Evolutionary conservation across 2,797 vertebrate genomes (phyloP).

Genomic region (Tenualosa ilisha): DNA sequence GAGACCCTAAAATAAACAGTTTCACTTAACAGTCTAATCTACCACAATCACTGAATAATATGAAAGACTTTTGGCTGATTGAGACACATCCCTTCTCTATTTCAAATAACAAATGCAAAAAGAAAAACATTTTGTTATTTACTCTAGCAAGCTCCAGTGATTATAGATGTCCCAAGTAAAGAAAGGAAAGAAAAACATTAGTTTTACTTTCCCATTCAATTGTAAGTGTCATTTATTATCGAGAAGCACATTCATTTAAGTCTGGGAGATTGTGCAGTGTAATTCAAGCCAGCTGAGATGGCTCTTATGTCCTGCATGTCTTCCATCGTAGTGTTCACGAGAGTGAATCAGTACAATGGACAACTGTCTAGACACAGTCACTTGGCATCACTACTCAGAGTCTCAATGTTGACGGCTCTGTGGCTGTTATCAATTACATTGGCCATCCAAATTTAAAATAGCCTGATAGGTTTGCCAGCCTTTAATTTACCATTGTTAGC

Average conservation of each 20-base stretch:
- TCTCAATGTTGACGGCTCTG: neutral
- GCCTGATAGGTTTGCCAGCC: neutral
- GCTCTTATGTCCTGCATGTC: neutral
- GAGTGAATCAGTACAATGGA: neutral
- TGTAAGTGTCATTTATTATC: neutral
- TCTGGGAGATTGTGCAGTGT: neutral
- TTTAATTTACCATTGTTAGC: conserved; percentile 7
- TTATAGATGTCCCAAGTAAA: neutral
- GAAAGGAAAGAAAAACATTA: neutral
- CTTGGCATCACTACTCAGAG: neutral
- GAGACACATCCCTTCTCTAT: neutral
- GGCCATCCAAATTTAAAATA: neutral
- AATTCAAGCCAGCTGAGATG: neutral
- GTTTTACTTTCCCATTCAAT: neutral
- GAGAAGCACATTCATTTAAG: neutral
- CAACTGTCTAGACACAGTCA: neutral
- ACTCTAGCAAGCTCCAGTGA: neutral
- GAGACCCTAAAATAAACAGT: neutral
- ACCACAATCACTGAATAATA: neutral
- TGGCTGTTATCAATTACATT: conserved; percentile 14
- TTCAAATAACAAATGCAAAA: neutral
- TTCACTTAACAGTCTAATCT: neutral
- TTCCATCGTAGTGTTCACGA: neutral
- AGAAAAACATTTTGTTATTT: neutral
- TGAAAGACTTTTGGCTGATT: neutral